A percentile compares a stretch with the other conserved stretches of the same genome.
Conservation (phyloP, 2,113 vertebrate species). For the Aegypius monachus region DNA sequence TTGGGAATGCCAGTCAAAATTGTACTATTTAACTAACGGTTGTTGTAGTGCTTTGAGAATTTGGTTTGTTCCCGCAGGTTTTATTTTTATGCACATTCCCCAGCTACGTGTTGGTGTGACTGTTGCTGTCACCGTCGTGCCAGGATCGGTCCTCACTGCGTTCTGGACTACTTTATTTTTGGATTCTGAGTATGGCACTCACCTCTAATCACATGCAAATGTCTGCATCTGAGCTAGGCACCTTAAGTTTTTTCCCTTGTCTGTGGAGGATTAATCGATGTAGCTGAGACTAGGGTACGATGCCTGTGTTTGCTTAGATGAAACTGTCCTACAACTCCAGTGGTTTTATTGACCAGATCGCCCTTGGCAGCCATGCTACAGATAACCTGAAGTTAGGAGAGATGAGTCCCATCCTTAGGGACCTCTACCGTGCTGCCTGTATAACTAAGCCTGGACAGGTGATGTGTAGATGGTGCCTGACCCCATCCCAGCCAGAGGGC, state of each 20-base stretch:
- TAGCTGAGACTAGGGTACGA: neutral
- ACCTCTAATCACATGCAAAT: neutral
- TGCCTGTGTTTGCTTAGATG: neutral
- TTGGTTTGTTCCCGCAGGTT: neutral
- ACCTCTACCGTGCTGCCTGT: neutral
- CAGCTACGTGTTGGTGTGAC: neutral
- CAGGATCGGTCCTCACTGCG: neutral
- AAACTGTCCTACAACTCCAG: neutral
- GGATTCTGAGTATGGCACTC: neutral
- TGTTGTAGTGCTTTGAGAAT: neutral
- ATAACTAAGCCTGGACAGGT: neutral
- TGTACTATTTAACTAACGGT: neutral
- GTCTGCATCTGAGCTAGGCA: neutral
- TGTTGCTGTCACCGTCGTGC: neutral
- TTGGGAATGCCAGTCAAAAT: neutral
- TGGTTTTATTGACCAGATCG: neutral
- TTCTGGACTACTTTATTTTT: neutral
- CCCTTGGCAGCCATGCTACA: neutral
- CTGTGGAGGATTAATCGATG: neutral
- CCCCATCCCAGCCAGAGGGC: neutral
- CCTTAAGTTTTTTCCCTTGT: neutral
- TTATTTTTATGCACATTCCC: neutral
- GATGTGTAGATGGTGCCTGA: neutral
- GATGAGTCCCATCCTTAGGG: neutral
- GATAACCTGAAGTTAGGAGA: neutral